Evolutionary conservation across 2,888 invertebrate genomes (phyloP), one percentile per base, ranked within the genome.

Genomic region (Beris morrisii): DNA sequence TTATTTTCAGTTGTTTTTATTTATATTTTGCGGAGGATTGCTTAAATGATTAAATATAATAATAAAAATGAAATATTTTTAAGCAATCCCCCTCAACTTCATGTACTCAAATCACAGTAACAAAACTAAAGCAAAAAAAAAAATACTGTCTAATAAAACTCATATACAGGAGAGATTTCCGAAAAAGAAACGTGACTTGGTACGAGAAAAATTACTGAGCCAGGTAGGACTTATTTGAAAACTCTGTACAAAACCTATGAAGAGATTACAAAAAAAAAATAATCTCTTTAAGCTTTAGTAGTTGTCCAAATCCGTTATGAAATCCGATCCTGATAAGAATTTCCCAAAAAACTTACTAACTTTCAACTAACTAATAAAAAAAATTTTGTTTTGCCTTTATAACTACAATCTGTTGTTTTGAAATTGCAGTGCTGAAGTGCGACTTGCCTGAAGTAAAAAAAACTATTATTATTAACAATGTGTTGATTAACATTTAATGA

Each of bases 141-240:
- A 50, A 61, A 44, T 13, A 22, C 38, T 50, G 32, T 59, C 48
- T 30, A 9, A 53, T 32, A 12, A 44, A 57, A 57, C n/a, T 57
- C 28, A 45, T 43, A 64, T 67, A 85, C 87, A 88, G 87, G 89
- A 89, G 86, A 87, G 86, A 84, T 88, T 88, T 84, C 89, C 89
- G 79, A 88, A 88, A 85, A 89, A 89, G 88, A 89, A 88, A 88
- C 88, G 88, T 82, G 89, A 89, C 85, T 84, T 88, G 84, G 88
- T 89, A 79, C 86, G 87, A 81, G 86, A 87, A 83, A 85, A 85
- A 81, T 83, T 84, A 83, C 83, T 84, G 31, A 71, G 70, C 66
- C 73, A 76, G 76, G 76, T 76, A 75, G 74, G 76, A 72, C 65
- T 9, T 52, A 12, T 38, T 38, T 5, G 28, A 56, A 11, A 15